A percentile compares a stretch with the other conserved stretches of the same genome.
Conservation (phyloP, 2,113 vertebrate genomes). For the Leptosomus discolor region DNA sequence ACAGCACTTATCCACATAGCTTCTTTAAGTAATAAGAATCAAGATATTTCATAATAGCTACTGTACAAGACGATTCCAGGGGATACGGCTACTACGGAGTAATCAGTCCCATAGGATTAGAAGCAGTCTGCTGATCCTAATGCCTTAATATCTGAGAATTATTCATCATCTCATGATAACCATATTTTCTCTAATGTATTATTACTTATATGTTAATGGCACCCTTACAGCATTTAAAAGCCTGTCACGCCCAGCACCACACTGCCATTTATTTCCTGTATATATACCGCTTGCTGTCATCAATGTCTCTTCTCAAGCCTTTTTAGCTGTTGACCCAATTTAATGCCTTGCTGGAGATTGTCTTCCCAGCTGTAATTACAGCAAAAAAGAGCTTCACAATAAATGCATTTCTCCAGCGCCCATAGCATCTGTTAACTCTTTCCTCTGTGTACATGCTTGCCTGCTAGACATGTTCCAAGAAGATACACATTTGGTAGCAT, state of each 20-base stretch:
- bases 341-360: constrained; percentile 69
- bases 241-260: not conserved
- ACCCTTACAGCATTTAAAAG: constrained; percentile 29
- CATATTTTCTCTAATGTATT: constrained; percentile 49
- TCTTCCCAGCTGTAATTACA: constrained; percentile 64
- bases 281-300: constrained; percentile 25
- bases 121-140: constrained; percentile 23
- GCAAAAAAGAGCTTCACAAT: constrained; percentile 27
- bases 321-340: constrained; percentile 72
- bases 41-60: not conserved
- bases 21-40: not conserved
- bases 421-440: constrained; percentile 41
- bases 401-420: constrained; percentile 2
- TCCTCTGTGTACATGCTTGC: not conserved
- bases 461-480: not conserved
- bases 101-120: constrained; percentile 17
- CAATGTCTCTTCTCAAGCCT: constrained; percentile 36
- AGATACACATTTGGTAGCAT: not conserved
- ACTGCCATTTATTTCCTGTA: constrained; percentile 5
- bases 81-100: not conserved
- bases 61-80: not conserved
- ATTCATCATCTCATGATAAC: constrained; percentile 38
- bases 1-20: not conserved
- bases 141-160: constrained; percentile 28
- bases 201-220: constrained; percentile 60